These are phyloP conservation scores for Steinernema carpocapsae DNA, from an alignment of 2,888 invertebrate species.

Conservation along the genomic window DNA sequence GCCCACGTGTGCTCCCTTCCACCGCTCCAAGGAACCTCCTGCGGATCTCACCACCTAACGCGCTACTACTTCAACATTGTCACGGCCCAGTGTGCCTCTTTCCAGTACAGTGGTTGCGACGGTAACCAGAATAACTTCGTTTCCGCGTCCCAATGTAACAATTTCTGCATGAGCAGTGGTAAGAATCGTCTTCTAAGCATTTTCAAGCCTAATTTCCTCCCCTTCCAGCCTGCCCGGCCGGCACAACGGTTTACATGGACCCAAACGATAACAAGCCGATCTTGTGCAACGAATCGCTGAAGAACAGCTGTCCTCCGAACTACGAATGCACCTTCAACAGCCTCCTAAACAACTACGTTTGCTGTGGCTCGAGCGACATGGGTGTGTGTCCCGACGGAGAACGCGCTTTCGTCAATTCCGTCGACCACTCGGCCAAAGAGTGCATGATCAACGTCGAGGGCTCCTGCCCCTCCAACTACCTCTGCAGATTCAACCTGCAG, in stretches of 20 bases:
- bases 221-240: slow-evolving; percentile 52
- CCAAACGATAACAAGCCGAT: slow-evolving; percentile 57
- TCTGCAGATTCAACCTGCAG: slow-evolving; percentile 57
- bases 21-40: slow-evolving; percentile 57
- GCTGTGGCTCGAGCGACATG: slow-evolving; percentile 62
- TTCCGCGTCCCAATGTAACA: slow-evolving; percentile 57
- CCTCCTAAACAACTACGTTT: slow-evolving; percentile 50
- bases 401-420: slow-evolving; percentile 61
- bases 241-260: slow-evolving; percentile 59
- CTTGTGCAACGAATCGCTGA: slow-evolving; percentile 55
- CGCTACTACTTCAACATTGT: slow-evolving; percentile 66
- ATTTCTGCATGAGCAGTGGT: slow-evolving; percentile 50
- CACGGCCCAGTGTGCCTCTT: slow-evolving; percentile 60
- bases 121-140: slow-evolving; percentile 63
- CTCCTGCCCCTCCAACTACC: slow-evolving; percentile 56
- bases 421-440: slow-evolving; percentile 55
- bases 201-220: neutral
- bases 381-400: slow-evolving; percentile 61
- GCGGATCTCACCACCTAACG: slow-evolving; percentile 54
- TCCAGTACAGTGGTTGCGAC: slow-evolving; percentile 64
- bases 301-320: slow-evolving; percentile 59
- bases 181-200: slow-evolving; percentile 40
- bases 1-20: slow-evolving; percentile 58
- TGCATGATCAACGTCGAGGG: slow-evolving; percentile 59
- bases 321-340: slow-evolving; percentile 45